A percentile compares a stretch with the other conserved stretches of the same genome.
phyloP scores from a whole-genome alignment of 2,113 vertebrate species.

The Arvicanthis niloticus region DNA sequence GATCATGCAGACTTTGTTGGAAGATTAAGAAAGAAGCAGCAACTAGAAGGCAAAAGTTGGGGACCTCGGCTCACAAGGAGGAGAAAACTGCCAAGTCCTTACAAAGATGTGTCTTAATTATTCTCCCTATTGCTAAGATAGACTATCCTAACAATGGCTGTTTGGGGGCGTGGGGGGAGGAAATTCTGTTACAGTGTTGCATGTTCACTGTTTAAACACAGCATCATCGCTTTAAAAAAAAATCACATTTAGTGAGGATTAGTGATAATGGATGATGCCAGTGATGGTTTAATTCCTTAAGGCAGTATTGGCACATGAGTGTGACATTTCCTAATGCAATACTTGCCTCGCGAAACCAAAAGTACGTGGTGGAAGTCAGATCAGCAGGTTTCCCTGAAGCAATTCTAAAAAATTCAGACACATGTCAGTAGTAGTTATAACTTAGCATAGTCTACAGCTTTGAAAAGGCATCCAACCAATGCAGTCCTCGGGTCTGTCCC shows the following conservation, averaged over 20 bases:
- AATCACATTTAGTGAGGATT: background rate
- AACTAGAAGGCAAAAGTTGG: background rate
- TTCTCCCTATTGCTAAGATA: background rate
- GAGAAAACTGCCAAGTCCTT: background rate
- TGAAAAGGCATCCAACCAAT: background rate
- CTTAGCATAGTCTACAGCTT: background rate
- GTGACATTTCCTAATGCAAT: slow-evolving; percentile 16
- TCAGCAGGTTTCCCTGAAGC: background rate
- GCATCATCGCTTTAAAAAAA: background rate
- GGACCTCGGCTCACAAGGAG: background rate
- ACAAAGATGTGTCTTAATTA: background rate
- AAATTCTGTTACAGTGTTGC: background rate
- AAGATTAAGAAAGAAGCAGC: background rate
- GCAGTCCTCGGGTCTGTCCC: background rate
- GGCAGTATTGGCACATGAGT: background rate
- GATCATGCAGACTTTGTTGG: background rate
- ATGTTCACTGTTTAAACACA: background rate
- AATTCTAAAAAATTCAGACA: background rate
- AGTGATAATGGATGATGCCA: background rate
- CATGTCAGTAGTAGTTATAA: background rate
- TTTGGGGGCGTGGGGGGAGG: background rate
- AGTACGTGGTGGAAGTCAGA: background rate
- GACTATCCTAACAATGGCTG: no score
- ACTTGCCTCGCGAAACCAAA: slow-evolving; percentile 16
- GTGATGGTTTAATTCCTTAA: background rate